Conservation (phyloP, 2,888 invertebrate species). For the Dascillus cervinus region DNA sequence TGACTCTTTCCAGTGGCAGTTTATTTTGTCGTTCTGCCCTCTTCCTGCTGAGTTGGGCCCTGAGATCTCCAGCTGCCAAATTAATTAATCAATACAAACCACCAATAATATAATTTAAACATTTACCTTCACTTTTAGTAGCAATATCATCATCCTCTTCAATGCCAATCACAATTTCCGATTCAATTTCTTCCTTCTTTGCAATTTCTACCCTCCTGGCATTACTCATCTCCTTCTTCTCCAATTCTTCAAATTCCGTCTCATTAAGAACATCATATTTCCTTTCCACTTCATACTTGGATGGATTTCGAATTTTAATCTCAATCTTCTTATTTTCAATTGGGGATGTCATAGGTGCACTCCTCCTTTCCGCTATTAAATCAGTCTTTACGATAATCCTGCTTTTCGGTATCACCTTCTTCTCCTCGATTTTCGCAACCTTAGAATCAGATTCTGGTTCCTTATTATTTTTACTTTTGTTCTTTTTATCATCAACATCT, state of each 20-base stretch:
- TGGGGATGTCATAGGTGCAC: slow-evolving; percentile 17
- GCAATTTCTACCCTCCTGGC: slow-evolving; percentile 24
- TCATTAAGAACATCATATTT: slow-evolving; percentile 3
- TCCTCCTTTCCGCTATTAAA: slow-evolving; percentile 5
- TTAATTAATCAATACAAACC: not conserved
- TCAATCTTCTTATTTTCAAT: slow-evolving; percentile 34
- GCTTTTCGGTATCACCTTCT: slow-evolving; percentile 6
- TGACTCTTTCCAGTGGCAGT: slow-evolving; percentile 36
- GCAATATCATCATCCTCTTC: slow-evolving; percentile 23
- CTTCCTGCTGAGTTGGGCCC: slow-evolving; percentile 47
- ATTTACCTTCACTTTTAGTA: slow-evolving; percentile 25
- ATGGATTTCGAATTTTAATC: slow-evolving; percentile 37
- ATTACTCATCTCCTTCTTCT: slow-evolving; percentile 8
- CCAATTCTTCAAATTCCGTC: slow-evolving; percentile 9
- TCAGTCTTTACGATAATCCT: slow-evolving; percentile 7
- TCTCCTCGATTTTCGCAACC: not conserved
- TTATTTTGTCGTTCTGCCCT: slow-evolving; percentile 44
- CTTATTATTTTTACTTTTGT: not conserved
- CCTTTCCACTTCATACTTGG: slow-evolving; percentile 28
- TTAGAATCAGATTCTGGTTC: not conserved
- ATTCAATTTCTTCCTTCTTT: slow-evolving; percentile 20
- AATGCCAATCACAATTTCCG: slow-evolving; percentile 28
- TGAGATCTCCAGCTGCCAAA: slow-evolving; percentile 39
- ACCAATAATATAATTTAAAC: not conserved
- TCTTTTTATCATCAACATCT: slow-evolving; percentile 2